phyloP scores from a whole-genome alignment of 2,888 invertebrate genomes.

The Hypolimnas misippus region DNA sequence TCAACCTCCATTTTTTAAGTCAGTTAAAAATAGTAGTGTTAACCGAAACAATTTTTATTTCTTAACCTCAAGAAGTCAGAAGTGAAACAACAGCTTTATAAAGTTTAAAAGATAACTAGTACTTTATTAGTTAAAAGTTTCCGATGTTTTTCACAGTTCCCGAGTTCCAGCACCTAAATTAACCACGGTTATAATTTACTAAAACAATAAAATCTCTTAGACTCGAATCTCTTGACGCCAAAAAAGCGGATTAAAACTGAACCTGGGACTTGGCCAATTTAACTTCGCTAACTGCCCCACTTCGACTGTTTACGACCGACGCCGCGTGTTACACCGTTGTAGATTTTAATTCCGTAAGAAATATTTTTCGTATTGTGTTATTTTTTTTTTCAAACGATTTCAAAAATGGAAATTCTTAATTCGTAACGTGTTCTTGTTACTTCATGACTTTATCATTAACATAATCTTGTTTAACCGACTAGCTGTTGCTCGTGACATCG shows the following conservation, averaged over 20 bases:
- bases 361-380: not conserved
- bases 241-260: conserved; percentile 33
- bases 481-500: too few species aligned
- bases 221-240: conserved; percentile 28
- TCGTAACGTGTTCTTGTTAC: too few species aligned
- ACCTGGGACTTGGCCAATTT: conserved; percentile 38
- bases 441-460: too few species aligned
- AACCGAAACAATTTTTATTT: too few species aligned
- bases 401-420: too few species aligned
- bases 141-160: not conserved
- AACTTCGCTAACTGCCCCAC: conserved; percentile 31
- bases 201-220: conserved; percentile 26
- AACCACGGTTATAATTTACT: conserved; percentile 24
- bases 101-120: not conserved
- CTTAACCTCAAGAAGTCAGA: not conserved
- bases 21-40: too few species aligned
- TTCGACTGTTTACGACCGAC: conserved; percentile 32
- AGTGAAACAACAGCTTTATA: not conserved
- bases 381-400: too few species aligned
- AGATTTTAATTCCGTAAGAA: not conserved
- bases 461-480: too few species aligned
- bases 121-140: not conserved
- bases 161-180: not conserved
- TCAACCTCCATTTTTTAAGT: too few species aligned
- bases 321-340: conserved; percentile 20